Evolutionary conservation across 2,888 invertebrate species (phyloP).

Genomic region (Orgyia antiqua): DNA sequence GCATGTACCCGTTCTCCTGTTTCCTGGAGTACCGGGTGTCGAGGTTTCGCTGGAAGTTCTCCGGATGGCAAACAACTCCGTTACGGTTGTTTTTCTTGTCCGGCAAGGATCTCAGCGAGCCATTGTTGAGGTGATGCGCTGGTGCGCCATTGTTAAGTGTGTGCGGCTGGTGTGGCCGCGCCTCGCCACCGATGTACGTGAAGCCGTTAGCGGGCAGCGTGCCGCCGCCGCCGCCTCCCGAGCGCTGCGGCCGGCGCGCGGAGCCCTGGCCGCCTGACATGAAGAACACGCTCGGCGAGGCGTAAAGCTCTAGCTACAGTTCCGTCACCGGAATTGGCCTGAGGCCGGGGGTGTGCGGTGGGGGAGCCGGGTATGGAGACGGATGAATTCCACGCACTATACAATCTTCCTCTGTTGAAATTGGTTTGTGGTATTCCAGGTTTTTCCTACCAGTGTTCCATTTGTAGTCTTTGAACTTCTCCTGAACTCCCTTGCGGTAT

Average conservation of each 20-base stretch:
- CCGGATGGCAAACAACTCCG: conserved; percentile 66
- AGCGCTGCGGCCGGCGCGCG: conserved; percentile 69
- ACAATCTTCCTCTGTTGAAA: conserved; percentile 90
- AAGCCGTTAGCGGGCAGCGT: conserved; percentile 85
- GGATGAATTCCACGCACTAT: conserved; percentile 82
- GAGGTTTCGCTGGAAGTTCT: conserved; percentile 72
- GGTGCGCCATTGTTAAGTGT: conserved; percentile 75
- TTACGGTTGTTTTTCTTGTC: conserved; percentile 70
- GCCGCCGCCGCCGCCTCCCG: conserved; percentile 72
- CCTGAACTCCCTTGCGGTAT: conserved; percentile 88
- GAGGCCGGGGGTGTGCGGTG: conserved; percentile 69
- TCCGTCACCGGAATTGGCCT: conserved; percentile 92
- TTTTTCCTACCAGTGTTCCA: conserved; percentile 90
- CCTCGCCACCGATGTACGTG: conserved; percentile 85
- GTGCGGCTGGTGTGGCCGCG: conserved; percentile 71
- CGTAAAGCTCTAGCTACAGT: conserved; percentile 97
- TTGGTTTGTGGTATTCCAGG: conserved; percentile 93
- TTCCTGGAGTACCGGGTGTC: conserved; percentile 71
- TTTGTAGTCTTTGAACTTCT: conserved; percentile 89
- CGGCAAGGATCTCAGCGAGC: conserved; percentile 68
- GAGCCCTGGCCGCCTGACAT: conserved; percentile 80
- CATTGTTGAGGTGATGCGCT: conserved; percentile 71
- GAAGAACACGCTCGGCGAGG: conserved; percentile 90
- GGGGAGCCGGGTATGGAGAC: conserved; percentile 72
- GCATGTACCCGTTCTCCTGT: conserved; percentile 73